Conservation (phyloP, 1,140 invertebrate genomes). For the Drosophila kurseongensis region DNA sequence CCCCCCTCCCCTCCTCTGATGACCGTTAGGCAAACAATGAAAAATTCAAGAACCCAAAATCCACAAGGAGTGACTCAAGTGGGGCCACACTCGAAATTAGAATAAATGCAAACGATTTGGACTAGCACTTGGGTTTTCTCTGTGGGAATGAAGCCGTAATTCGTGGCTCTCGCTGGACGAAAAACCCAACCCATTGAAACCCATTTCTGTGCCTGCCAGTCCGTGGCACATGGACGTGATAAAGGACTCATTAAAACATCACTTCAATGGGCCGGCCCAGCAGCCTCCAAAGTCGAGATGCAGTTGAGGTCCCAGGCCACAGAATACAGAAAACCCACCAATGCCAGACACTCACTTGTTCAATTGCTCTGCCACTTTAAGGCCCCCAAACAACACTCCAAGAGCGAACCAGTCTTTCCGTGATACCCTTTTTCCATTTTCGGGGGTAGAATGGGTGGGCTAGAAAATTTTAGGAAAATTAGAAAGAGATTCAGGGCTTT, state of each 20-base stretch:
- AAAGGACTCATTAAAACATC: conserved; percentile 83
- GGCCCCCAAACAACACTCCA: conserved; percentile 56
- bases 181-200: conserved; percentile 31
- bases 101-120: conserved; percentile 60
- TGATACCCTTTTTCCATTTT: conserved; percentile 43
- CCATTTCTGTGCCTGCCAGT: conserved; percentile 31
- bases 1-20: neutral
- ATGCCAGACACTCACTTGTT: conserved; percentile 63
- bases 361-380: conserved; percentile 80
- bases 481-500: no score
- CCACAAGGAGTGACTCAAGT: conserved; percentile 50
- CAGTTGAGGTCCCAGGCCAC: conserved; percentile 13
- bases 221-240: conserved; percentile 69
- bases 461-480: neutral
- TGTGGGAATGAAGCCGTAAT: conserved; percentile 80
- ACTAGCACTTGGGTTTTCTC: conserved; percentile 13
- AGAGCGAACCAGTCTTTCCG: conserved; percentile 63
- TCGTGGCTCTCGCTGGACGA: conserved; percentile 37
- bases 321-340: conserved; percentile 2
- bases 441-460: neutral
- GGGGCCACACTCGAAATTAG: conserved; percentile 66
- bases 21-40: conserved; percentile 66
- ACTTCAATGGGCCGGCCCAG: conserved; percentile 76
- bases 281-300: conserved; percentile 65
- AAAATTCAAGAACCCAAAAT: conserved; percentile 23